Evolutionary conservation across 2,797 vertebrate species (phyloP).

Genomic region (Capromys pilorides): DNA sequence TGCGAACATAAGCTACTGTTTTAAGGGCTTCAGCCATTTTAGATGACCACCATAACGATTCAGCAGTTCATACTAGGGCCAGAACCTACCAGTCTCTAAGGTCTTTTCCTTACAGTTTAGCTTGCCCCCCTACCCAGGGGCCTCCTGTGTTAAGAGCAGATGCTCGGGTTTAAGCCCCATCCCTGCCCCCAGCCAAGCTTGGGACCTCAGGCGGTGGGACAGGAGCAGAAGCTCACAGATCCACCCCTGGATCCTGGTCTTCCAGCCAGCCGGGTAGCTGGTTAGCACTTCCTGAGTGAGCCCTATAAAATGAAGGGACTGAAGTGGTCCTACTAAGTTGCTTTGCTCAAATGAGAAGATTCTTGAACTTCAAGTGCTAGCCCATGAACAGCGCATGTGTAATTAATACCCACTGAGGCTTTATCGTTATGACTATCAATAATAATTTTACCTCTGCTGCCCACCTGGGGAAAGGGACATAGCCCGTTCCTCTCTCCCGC

Average conservation of each 20-base stretch:
- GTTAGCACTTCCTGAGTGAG: not conserved
- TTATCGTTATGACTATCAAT: not conserved
- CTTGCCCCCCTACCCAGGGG: not conserved
- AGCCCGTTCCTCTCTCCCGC: not conserved
- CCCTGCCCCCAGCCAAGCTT: not conserved
- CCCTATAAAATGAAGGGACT: not conserved
- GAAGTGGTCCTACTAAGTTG: conserved; percentile 4
- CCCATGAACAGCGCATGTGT: not conserved
- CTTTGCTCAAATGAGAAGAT: not conserved
- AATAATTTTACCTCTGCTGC: not conserved
- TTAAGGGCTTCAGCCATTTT: no score
- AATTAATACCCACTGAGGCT: not conserved
- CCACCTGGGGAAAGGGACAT: not conserved
- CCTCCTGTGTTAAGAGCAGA: not conserved
- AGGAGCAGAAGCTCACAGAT: not conserved
- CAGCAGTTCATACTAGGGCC: no score
- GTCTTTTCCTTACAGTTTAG: not conserved
- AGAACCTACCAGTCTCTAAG: not conserved
- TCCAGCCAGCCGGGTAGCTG: not conserved
- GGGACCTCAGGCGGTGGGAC: not conserved
- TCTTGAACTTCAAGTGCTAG: not conserved
- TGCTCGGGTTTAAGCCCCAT: not conserved
- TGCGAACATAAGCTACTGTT: no score
- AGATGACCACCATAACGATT: no score
- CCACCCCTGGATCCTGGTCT: not conserved